These are phyloP conservation scores for Speoplatyrhinus poulsoni DNA, from an alignment of 2,113 vertebrate species.

Conservation along the genomic window DNA sequence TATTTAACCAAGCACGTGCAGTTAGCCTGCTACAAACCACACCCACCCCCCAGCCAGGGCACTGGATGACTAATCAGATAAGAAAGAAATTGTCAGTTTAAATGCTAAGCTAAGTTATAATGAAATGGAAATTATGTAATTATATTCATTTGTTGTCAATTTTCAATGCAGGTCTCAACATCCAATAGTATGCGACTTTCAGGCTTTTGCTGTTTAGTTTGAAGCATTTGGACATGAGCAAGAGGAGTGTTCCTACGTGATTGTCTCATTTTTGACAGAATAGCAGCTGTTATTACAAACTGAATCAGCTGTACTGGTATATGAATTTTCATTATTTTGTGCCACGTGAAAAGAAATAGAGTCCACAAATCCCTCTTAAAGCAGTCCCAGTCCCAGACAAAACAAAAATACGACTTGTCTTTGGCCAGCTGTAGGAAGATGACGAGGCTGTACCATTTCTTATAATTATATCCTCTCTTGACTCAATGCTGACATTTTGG, in stretches of 20 bases:
- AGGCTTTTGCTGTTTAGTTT: slow-evolving; percentile 14
- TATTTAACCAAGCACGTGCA: background rate
- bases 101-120: slow-evolving; percentile 47
- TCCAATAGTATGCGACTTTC: slow-evolving; percentile 7
- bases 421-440: too few species aligned
- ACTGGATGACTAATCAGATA: slow-evolving; percentile 48
- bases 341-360: background rate
- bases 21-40: background rate
- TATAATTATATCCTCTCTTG: slow-evolving; percentile 1
- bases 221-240: background rate
- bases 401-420: too few species aligned
- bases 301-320: background rate
- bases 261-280: background rate
- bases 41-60: slow-evolving; percentile 20
- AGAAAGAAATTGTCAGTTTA: slow-evolving; percentile 43
- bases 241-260: background rate
- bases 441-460: too few species aligned
- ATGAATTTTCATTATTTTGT: background rate
- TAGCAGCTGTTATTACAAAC: background rate
- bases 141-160: slow-evolving; percentile 60
- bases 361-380: slow-evolving; percentile 16
- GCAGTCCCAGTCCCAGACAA: background rate
- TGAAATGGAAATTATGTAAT: slow-evolving; percentile 63
- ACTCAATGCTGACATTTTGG: slow-evolving; percentile 28
- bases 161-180: slow-evolving; percentile 10